Percentiles rank a stretch among this genome's conserved stretches.
Conservation (phyloP, 2,888 invertebrate genomes). For the Bhutanitis thaidina region DNA sequence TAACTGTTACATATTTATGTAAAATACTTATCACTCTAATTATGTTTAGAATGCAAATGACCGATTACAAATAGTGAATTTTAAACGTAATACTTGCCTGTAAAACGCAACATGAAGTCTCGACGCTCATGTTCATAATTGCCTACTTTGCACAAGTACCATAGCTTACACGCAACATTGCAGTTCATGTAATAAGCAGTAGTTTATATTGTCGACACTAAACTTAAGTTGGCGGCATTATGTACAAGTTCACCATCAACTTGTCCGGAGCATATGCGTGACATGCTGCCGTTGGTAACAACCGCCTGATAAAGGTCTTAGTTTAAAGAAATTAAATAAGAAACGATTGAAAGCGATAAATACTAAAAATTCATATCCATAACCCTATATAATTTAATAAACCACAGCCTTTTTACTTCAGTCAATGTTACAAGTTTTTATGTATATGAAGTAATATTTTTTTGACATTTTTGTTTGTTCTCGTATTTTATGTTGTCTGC, state of each 20-base stretch:
- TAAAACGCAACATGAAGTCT: constrained; percentile 1
- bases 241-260: constrained; percentile 17
- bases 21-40: too few species aligned
- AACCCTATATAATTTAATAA: too few species aligned
- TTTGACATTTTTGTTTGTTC: too few species aligned
- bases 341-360: too few species aligned
- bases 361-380: too few species aligned
- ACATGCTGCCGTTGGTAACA: constrained; percentile 21
- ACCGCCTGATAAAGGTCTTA: constrained; percentile 5
- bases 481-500: too few species aligned
- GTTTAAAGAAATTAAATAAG: too few species aligned
- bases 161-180: constrained; percentile 14
- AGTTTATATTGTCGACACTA: constrained; percentile 22
- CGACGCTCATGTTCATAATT: background rate
- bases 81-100: background rate
- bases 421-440: too few species aligned
- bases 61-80: background rate
- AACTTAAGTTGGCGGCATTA: constrained; percentile 20
- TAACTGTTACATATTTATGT: too few species aligned
- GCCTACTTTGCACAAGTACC: constrained; percentile 4
- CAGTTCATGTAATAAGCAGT: constrained; percentile 20
- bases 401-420: too few species aligned
- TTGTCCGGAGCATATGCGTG: constrained; percentile 12
- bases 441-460: too few species aligned
- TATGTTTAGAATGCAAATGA: too few species aligned